phyloP scores from a whole-genome alignment of 2,113 vertebrate species.

The Callipepla californica region DNA sequence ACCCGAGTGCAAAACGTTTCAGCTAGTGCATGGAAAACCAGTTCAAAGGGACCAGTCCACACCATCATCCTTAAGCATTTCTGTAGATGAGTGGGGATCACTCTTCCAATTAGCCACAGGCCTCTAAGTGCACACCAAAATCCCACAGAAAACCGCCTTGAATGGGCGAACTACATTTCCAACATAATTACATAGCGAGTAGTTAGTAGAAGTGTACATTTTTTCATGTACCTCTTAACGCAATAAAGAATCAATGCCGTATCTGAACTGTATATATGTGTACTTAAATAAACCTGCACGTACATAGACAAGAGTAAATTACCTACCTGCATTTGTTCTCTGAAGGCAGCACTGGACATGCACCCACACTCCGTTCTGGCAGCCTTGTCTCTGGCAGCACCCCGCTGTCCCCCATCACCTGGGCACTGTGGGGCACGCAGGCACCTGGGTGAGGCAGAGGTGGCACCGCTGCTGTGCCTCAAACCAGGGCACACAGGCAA shows the following conservation, averaged over 20 bases:
- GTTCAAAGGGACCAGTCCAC: constrained; percentile 10
- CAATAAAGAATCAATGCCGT: constrained; percentile 63
- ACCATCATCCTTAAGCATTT: constrained; percentile 16
- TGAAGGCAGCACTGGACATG: constrained; percentile 44
- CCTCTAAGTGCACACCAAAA: constrained; percentile 29
- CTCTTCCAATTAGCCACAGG: constrained; percentile 14
- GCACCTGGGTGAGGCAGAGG: neutral
- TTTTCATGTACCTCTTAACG: constrained; percentile 38
- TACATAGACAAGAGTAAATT: constrained; percentile 61
- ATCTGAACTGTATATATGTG: constrained; percentile 63
- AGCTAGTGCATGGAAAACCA: constrained; percentile 14
- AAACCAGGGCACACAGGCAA: neutral
- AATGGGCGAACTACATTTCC: constrained; percentile 51
- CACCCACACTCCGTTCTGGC: neutral
- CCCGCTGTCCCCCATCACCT: neutral
- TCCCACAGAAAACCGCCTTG: constrained; percentile 45
- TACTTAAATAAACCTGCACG: constrained; percentile 68
- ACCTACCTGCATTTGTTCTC: constrained; percentile 76
- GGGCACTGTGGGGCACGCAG: neutral
- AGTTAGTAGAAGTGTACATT: constrained; percentile 50
- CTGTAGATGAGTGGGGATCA: constrained; percentile 32
- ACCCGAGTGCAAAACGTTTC: constrained; percentile 21
- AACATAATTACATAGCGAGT: constrained; percentile 38
- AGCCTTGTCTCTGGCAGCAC: neutral
- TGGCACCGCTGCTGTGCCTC: neutral